phyloP scores from a whole-genome alignment of 2,113 vertebrate genomes.

The Prionailurus bengalensis region DNA sequence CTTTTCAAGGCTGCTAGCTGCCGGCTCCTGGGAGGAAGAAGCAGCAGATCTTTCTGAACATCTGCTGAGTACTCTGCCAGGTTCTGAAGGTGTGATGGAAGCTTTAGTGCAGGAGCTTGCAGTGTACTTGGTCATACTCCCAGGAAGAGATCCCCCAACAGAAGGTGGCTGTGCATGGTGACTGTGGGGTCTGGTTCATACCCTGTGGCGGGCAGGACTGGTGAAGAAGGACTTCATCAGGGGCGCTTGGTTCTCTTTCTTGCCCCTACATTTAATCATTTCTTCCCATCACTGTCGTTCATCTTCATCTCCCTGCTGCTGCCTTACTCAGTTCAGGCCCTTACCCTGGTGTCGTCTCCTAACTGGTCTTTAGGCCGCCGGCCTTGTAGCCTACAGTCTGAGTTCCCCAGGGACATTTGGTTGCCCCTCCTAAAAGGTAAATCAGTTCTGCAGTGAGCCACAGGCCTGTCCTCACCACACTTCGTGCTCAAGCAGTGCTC shows the following conservation, averaged over 20 bases:
- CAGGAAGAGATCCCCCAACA: not conserved
- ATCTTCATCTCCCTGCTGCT: not conserved
- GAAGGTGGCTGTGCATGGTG: not conserved
- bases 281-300: not conserved
- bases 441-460: not conserved
- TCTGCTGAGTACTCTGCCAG: too few species aligned
- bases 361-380: not conserved
- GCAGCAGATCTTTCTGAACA: not conserved
- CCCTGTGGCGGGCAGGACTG: not conserved
- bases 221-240: not conserved
- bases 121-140: too few species aligned
- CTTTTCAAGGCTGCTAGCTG: not conserved
- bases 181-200: not conserved
- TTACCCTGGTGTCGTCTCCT: not conserved
- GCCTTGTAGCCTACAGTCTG: not conserved
- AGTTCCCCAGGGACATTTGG: not conserved
- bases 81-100: not conserved
- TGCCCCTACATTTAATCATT: not conserved
- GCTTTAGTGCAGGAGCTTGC: not conserved
- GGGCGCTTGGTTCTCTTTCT: not conserved
- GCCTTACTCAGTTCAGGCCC: not conserved
- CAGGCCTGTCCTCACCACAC: not conserved
- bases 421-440: not conserved
- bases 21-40: not conserved
- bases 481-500: accelerated